Conservation (phyloP, 2,888 invertebrate species). For the Dynastes hyllus region DNA sequence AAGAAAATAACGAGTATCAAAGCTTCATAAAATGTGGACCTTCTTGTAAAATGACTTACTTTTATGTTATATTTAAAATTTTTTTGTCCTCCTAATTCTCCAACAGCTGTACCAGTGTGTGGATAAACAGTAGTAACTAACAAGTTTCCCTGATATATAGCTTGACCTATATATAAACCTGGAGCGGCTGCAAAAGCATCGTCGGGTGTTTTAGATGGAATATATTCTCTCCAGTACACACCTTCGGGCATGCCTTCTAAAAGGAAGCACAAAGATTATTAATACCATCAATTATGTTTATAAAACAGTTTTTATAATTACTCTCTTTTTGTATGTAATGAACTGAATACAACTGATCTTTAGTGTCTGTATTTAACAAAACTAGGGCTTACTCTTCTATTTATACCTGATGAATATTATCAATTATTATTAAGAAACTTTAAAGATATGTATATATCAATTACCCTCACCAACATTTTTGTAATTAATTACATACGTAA, state of each 20-base stretch:
- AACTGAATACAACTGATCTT: too few relatives aligned
- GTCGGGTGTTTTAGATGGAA: neutral
- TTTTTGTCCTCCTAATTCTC: neutral
- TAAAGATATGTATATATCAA: too few relatives aligned
- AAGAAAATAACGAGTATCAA: too few relatives aligned
- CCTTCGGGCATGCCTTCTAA: neutral
- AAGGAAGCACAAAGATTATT: too few relatives aligned
- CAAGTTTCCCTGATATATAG: neutral
- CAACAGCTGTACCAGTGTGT: conserved; percentile 1
- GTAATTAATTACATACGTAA: too few relatives aligned
- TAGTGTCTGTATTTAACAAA: too few relatives aligned
- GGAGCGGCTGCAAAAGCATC: conserved; percentile 11
- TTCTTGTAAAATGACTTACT: neutral
- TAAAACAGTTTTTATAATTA: too few relatives aligned
- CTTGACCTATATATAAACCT: conserved; percentile 10
- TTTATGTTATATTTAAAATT: conserved; percentile 3
- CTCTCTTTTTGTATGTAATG: too few relatives aligned
- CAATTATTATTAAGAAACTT: neutral
- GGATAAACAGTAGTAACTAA: conserved; percentile 12
- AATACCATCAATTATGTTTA: too few relatives aligned
- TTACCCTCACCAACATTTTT: too few relatives aligned
- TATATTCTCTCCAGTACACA: conserved; percentile 25
- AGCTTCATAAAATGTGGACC: too few relatives aligned
- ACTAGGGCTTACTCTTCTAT: neutral
- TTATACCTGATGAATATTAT: neutral